Conservation (phyloP, 2,888 invertebrate genomes). For the Trissoscelio sp. region DNA sequence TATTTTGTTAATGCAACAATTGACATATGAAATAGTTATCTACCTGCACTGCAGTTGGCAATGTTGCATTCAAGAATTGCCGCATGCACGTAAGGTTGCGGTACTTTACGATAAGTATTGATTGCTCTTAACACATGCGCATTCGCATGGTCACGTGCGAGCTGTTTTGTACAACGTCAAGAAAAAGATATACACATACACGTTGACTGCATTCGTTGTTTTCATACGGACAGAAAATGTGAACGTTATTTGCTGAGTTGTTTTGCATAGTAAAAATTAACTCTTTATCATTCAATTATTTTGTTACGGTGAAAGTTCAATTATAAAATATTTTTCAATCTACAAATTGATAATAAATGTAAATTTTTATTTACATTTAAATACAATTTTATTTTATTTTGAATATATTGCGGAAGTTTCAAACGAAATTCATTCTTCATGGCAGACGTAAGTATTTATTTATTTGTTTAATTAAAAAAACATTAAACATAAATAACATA, state of each 20-base stretch:
- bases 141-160: slow-evolving; percentile 52
- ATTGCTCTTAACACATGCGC: slow-evolving; percentile 62
- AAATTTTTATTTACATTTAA: background rate
- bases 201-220: slow-evolving; percentile 47
- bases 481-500: too few species aligned
- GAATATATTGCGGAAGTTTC: background rate
- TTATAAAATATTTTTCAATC: background rate
- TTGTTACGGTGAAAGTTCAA: background rate
- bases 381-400: too few species aligned
- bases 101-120: slow-evolving; percentile 60
- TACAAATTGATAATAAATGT: background rate
- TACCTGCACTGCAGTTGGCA: slow-evolving; percentile 63
- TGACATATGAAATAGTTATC: slow-evolving; percentile 26
- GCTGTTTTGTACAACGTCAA: slow-evolving; percentile 56
- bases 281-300: background rate
- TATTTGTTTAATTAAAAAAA: background rate
- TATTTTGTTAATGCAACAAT: background rate
- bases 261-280: slow-evolving; percentile 11
- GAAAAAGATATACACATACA: slow-evolving; percentile 46
- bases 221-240: slow-evolving; percentile 56
- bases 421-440: slow-evolving; percentile 2
- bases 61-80: slow-evolving; percentile 47
- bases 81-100: slow-evolving; percentile 55
- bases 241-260: slow-evolving; percentile 11
- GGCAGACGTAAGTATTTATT: slow-evolving; percentile 45